Evolutionary conservation across 37 sponge, comb jelly and placozoan genomes (phyloP).

Genomic region (Diacarnus erythraeanus): DNA sequence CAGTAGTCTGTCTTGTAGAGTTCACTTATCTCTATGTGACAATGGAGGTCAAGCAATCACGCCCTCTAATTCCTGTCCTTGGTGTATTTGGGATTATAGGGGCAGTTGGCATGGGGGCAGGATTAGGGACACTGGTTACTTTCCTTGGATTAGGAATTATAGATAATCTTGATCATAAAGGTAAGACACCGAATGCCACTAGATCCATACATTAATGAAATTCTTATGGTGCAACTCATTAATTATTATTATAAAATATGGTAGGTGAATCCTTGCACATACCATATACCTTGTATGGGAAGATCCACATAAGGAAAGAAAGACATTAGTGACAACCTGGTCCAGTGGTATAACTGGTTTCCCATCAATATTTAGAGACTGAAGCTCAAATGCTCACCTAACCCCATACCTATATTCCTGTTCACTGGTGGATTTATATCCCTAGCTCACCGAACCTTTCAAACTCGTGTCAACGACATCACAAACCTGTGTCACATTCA

Average conservation of each 20-base stretch:
- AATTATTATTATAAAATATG: not conserved
- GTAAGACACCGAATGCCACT: conserved; percentile 14
- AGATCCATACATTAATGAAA: not conserved
- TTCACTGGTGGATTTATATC: too few relatives aligned
- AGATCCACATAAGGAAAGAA: too few relatives aligned
- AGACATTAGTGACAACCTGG: too few relatives aligned
- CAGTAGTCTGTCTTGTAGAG: conserved; percentile 21
- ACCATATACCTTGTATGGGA: too few relatives aligned
- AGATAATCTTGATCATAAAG: conserved; percentile 2
- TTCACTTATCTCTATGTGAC: conserved; percentile 65
- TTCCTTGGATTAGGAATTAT: conserved; percentile 43
- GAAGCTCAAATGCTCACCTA: too few relatives aligned
- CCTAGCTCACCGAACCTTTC: too few relatives aligned
- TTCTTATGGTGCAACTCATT: too few relatives aligned
- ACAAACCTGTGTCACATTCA: too few relatives aligned
- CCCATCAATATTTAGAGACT: too few relatives aligned
- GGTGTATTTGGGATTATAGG: not conserved
- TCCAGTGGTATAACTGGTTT: too few relatives aligned
- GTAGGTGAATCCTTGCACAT: not conserved
- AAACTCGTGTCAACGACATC: too few relatives aligned
- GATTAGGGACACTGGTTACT: conserved; percentile 14
- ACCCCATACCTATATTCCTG: too few relatives aligned
- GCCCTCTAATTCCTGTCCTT: conserved; percentile 10
- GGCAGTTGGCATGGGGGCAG: conserved; percentile 8
- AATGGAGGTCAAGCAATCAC: not conserved